phyloP scores from a whole-genome alignment of 1,140 invertebrate genomes.

The Leptinotarsa texana region DNA sequence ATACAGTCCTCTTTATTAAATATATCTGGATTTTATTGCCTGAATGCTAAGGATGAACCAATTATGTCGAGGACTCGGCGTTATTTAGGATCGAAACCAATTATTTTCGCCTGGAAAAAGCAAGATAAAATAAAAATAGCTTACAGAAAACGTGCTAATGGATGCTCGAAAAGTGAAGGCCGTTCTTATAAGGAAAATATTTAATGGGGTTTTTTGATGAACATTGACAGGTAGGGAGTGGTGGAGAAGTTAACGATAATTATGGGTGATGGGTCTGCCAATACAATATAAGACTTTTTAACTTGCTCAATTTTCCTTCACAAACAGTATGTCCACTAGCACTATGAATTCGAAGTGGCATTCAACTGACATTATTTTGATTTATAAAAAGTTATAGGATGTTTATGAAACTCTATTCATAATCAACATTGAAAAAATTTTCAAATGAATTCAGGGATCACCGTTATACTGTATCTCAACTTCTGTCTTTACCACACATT shows the following conservation, averaged over 20 bases:
- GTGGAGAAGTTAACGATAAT: not conserved
- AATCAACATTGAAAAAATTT: too few relatives aligned
- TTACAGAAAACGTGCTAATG: conserved; percentile 1
- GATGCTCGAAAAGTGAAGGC: not conserved
- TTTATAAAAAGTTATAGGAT: too few relatives aligned
- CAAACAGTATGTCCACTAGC: too few relatives aligned
- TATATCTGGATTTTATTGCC: not conserved
- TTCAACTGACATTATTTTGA: too few relatives aligned
- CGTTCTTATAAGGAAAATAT: not conserved
- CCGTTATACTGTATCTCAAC: too few relatives aligned
- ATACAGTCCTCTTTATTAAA: not conserved
- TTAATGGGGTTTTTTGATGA: not conserved
- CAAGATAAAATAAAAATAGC: conserved; percentile 1
- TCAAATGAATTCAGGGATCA: too few relatives aligned
- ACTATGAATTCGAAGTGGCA: too few relatives aligned
- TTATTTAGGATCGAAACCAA: conserved; percentile 6
- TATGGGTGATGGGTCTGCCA: not conserved
- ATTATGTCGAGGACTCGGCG: not conserved
- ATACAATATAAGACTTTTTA: too few relatives aligned
- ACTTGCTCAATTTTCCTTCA: too few relatives aligned
- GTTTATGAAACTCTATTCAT: too few relatives aligned
- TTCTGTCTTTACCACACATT: too few relatives aligned
- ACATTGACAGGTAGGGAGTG: not conserved
- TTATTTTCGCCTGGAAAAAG: not conserved
- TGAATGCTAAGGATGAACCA: not conserved